Evolutionary conservation across 2,113 vertebrate species (phyloP), one percentile per base, ranked within the genome.

Genomic region (Chitala chitala): DNA sequence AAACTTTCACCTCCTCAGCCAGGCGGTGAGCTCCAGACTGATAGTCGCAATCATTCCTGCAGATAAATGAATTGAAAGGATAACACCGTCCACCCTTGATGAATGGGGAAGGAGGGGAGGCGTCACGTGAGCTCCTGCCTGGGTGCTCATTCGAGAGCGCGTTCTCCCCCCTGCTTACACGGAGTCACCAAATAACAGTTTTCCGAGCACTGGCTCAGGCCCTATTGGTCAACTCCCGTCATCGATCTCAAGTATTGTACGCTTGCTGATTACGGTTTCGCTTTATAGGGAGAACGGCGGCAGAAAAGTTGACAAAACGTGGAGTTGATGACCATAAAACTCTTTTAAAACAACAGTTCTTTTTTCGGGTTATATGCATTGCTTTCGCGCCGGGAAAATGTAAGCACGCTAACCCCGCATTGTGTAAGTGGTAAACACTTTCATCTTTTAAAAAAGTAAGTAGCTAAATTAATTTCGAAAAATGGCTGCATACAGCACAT

Each of bases 1-100:
- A 94, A 95, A 98, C 94, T 98, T 98, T 98, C 95, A 98, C 96
- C 96, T 98, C 95, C 94, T 97, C 95, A 94, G 94, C 94, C 95
- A 94, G 95, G 93, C 95, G 93, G 94, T 95, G 95, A 96, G 94
- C 95, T 94, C 92, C 92, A 97, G 96, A 98, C 95, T 98, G 96
- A 98, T 98, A 98, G 95, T 96, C 92, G 94, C 95, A 98, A 98
- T 98, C 96, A 98, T 98, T 98, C 95, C 96, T 98, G 96, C 95
- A 98, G 96, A 98, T 98, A 98, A 98, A 98, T 98, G 96, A 98
- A 98, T 98, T 98, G 96, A 95, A 98, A 98, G 94, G 96, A 98
- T 94, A 96, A 96, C 96, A 96, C 94, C 91, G 93, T 94, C 92
- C 94, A 91, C 93, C 94, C 94, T 93, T 94, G 94, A 96, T 98